Conservation (phyloP, 2,113 vertebrate species). For the Tupaia chinensis region DNA sequence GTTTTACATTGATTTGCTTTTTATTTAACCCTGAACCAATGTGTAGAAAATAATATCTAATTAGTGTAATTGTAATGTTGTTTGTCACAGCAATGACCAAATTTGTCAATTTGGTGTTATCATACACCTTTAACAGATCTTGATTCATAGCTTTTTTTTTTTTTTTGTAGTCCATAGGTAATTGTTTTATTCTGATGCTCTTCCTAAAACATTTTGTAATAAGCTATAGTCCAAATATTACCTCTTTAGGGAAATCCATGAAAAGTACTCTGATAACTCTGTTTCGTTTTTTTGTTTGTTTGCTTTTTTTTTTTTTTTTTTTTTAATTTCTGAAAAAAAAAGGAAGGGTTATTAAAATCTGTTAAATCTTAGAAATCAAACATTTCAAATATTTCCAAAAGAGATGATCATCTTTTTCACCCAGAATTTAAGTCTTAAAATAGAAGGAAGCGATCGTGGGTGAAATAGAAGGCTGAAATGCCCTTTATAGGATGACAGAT, state of each 20-base stretch:
- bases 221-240: too few species aligned
- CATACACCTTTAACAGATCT: too few species aligned
- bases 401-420: neutral
- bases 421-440: slow-evolving; percentile 38
- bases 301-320: neutral
- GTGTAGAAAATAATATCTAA: neutral
- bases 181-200: too few species aligned
- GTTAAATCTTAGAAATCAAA: neutral
- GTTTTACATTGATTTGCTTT: neutral
- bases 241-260: too few species aligned
- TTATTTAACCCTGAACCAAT: neutral
- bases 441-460: neutral
- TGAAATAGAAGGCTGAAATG: neutral
- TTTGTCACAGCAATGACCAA: too few species aligned
- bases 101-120: too few species aligned
- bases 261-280: too few species aligned
- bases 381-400: slow-evolving; percentile 5
- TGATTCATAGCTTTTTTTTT: too few species aligned
- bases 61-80: too few species aligned
- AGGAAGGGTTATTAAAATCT: slow-evolving; percentile 9
- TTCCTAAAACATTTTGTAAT: too few species aligned
- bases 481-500: neutral
- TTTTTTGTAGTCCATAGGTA: too few species aligned
- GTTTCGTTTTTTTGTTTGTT: too few species aligned
- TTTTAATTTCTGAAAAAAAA: neutral